These are phyloP conservation scores for Heliconius cydno DNA, from an alignment of 2,888 invertebrate species.

Conservation along the genomic window DNA sequence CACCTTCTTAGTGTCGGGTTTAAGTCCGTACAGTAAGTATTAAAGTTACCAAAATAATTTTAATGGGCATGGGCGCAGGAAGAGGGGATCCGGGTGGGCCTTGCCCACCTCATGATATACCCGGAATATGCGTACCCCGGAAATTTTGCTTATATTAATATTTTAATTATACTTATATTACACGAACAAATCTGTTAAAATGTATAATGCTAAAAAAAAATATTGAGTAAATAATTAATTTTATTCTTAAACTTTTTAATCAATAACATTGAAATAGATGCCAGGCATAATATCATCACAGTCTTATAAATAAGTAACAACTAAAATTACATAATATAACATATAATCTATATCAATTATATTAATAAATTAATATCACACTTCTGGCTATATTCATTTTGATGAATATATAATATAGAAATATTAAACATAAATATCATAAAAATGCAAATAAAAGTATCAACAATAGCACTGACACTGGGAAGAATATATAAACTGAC, in stretches of 20 bases:
- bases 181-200: too few relatives aligned
- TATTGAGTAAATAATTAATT: constrained; percentile 11
- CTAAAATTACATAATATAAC: constrained; percentile 22
- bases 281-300: constrained; percentile 51
- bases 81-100: too few relatives aligned
- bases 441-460: constrained; percentile 92
- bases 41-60: too few relatives aligned
- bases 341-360: background rate
- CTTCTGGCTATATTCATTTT: constrained; percentile 75
- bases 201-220: background rate
- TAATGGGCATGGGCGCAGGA: too few relatives aligned
- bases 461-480: constrained; percentile 88
- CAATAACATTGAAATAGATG: constrained; percentile 42
- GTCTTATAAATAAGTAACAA: constrained; percentile 46
- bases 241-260: constrained; percentile 33
- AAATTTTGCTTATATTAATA: too few relatives aligned
- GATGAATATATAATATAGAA: constrained; percentile 66
- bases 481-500: constrained; percentile 91
- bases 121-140: too few relatives aligned
- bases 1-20: too few relatives aligned
- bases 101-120: too few relatives aligned
- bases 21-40: too few relatives aligned
- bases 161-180: too few relatives aligned
- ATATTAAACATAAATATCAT: constrained; percentile 79
- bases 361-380: constrained; percentile 79